Evolutionary conservation across 2,113 vertebrate genomes (phyloP), one percentile per base, ranked within the genome.

Genomic region (Gopherus evgoodei): DNA sequence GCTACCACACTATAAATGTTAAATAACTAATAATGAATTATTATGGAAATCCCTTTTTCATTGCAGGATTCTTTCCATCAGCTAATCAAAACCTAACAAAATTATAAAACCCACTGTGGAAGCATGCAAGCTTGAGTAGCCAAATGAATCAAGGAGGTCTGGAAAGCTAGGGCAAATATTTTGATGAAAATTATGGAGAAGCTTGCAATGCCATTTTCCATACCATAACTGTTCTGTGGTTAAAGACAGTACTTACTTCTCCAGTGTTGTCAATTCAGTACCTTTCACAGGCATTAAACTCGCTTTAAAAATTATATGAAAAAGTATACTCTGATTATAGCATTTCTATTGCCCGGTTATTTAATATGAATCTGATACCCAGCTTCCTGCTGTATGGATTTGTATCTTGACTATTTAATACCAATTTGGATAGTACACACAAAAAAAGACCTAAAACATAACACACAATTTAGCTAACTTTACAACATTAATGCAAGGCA

Each of bases 321-420:
- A 91, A 97, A 94, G 96, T 96, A 97, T 3, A 96, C 97, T 98
- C 97, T 96, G 95, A 91, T 94, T 94, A 91, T 95, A 98, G 97
- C 96, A 96, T 98, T 98, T 97, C 97, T 94, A 96, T 96, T 98
- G 96, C 93, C 95, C 93, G 91, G 98, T 98, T 98, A 97, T 96
- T 97, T 98, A 91, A 87, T 94, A 96, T 95, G 96, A 98, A 98
- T 98, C 98, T 97, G 98, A 93, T 97, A 98, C 97, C 96, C 95
- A 97, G 97, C 95, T 95, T 92, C 96, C 97, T 97, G 97, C 97
- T 97, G 96, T 96, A 95, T 97, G 98, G 98, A 98, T 98, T 98
- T 59, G 98, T 92, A 90, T 97, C 96, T 95, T 98, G 98, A 98
- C 98, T 98, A 97, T 98, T 97, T 98, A 97, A 98, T 98, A 97